These are phyloP conservation scores for Drosophila greeni DNA, from an alignment of 2,888 invertebrate species.

Conservation along the genomic window DNA sequence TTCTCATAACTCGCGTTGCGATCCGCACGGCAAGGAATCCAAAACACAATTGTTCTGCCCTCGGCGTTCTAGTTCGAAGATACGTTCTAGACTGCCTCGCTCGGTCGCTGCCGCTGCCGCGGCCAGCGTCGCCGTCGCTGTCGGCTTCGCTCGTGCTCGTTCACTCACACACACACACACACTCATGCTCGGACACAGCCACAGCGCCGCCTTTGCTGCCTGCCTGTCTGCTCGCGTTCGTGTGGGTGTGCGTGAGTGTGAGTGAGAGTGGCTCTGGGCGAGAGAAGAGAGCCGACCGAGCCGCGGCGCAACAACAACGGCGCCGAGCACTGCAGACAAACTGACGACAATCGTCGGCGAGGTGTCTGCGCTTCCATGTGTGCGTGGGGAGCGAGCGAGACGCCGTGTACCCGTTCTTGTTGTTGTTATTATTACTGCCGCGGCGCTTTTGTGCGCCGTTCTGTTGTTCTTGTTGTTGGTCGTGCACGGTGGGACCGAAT, in stretches of 20 bases:
- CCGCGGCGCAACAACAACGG: conserved; percentile 26
- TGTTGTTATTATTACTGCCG: conserved; percentile 43
- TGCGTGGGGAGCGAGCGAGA: conserved; percentile 28
- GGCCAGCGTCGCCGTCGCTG: conserved; percentile 16
- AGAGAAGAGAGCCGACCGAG: conserved; percentile 1
- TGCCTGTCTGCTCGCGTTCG: conserved; percentile 26
- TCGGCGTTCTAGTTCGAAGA: conserved; percentile 75
- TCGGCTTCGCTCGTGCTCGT: conserved; percentile 25
- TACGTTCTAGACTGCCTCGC: conserved; percentile 73
- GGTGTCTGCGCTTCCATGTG: conserved; percentile 67
- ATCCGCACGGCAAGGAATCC: conserved; percentile 77
- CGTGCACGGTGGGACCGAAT: conserved; percentile 55
- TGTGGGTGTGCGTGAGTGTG: conserved; percentile 32
- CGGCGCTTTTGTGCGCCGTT: conserved; percentile 58
- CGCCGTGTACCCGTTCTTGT: conserved; percentile 42
- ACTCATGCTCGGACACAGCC: background rate
- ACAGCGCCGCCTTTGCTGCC: conserved; percentile 26
- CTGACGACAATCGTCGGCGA: conserved; percentile 73
- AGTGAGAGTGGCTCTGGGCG: conserved; percentile 13
- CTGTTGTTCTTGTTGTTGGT: conserved; percentile 44
- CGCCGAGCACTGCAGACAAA: conserved; percentile 71
- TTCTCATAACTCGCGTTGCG: conserved; percentile 61
- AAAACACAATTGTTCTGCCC: conserved; percentile 78
- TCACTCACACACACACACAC: conserved; percentile 19
- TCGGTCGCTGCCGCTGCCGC: conserved; percentile 38